These are phyloP conservation scores for Ptychadena robeensis DNA, from an alignment of 2,797 vertebrate genomes.

Conservation along the genomic window DNA sequence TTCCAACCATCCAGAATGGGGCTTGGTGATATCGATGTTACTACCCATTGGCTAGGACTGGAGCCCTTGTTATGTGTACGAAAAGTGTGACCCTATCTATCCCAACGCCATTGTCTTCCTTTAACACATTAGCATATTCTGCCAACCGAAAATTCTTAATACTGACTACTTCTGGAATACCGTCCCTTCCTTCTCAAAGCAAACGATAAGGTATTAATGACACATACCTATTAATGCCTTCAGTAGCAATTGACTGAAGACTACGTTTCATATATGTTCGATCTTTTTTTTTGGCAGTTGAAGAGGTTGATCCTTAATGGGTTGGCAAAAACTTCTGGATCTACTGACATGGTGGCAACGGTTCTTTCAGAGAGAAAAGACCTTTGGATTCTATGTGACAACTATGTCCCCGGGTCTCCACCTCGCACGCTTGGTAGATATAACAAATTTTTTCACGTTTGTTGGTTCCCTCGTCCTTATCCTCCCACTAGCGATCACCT, in stretches of 20 bases:
- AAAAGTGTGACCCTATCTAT: constrained; percentile 43
- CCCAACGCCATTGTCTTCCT: constrained; percentile 53
- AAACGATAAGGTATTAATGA: constrained; percentile 6
- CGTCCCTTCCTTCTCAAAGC: constrained; percentile 27
- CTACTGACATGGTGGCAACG: constrained; percentile 63
- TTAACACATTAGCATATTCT: constrained; percentile 1
- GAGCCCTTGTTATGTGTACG: constrained; percentile 49
- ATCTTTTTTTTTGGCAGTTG: constrained; percentile 61
- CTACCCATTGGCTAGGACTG: constrained; percentile 21
- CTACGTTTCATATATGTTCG: too few relatives aligned
- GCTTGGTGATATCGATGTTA: constrained; percentile 56
- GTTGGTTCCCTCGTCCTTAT: too few relatives aligned
- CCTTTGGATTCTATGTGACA: constrained; percentile 67
- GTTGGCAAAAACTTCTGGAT: constrained; percentile 70
- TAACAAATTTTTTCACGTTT: too few relatives aligned
- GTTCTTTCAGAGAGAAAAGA: constrained; percentile 66
- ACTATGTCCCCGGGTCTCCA: constrained; percentile 69
- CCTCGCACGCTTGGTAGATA: too few relatives aligned
- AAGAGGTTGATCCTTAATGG: constrained; percentile 71
- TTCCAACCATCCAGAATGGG: constrained; percentile 13
- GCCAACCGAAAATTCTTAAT: constrained; percentile 3
- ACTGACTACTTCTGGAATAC: constrained; percentile 26
- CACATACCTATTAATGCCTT: background rate
- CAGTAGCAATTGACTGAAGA: too few relatives aligned
- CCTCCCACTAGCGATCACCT: too few relatives aligned